Evolutionary conservation across 2,797 vertebrate genomes (phyloP).

Genomic region (Melanitta fusca): DNA sequence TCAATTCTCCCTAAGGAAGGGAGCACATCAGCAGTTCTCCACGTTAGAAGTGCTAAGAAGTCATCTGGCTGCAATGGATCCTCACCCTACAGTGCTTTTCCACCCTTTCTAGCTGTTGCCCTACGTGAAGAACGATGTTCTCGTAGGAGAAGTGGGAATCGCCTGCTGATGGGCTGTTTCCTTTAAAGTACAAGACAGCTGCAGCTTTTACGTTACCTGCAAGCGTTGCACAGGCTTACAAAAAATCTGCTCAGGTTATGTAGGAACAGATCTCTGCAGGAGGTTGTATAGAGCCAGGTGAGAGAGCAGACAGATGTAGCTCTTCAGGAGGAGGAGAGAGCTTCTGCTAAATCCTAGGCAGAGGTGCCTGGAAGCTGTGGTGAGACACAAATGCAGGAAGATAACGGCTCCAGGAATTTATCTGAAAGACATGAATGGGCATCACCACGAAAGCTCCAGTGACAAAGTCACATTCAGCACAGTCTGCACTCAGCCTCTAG

Average conservation of each 20-base stretch:
- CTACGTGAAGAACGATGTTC: background rate
- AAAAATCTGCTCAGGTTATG: background rate
- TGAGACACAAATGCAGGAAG: background rate
- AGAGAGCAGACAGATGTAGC: background rate
- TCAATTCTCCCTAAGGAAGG: background rate
- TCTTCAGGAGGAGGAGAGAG: background rate
- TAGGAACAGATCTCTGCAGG: background rate
- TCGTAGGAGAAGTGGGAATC: background rate
- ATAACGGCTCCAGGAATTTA: background rate
- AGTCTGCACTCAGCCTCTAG: background rate
- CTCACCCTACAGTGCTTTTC: background rate
- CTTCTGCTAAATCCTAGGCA: background rate
- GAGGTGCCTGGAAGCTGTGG: background rate
- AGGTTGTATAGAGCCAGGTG: background rate
- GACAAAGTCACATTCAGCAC: background rate
- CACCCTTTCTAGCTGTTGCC: background rate
- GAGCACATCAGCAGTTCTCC: background rate
- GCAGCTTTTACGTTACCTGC: background rate
- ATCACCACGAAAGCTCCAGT: background rate
- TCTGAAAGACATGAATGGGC: background rate
- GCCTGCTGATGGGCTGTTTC: background rate
- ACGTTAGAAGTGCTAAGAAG: background rate
- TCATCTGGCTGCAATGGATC: background rate
- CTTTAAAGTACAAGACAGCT: background rate
- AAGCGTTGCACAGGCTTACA: background rate